Conservation (phyloP, 2,797 vertebrate species). For the Capromys pilorides region DNA sequence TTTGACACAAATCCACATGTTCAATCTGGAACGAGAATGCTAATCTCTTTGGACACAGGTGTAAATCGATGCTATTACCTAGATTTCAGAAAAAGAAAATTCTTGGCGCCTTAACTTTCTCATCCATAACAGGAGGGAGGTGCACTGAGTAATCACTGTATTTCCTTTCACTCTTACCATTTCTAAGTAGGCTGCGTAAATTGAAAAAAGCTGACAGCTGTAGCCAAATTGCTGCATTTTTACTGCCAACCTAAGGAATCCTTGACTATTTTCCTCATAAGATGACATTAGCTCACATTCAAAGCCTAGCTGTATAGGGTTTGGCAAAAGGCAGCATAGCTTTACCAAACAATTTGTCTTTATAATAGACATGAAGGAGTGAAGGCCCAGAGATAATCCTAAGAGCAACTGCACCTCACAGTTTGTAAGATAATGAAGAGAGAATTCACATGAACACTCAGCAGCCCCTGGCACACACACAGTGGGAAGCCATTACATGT, state of each 20-base stretch:
- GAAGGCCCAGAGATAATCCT: neutral
- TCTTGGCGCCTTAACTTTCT: neutral
- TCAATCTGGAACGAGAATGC: neutral
- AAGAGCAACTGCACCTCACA: neutral
- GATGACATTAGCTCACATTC: neutral
- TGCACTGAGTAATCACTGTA: neutral
- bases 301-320: neutral
- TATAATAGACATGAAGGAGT: neutral
- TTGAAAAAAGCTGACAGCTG: neutral
- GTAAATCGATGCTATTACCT: neutral
- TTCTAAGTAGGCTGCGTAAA: neutral
- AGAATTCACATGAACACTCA: neutral
- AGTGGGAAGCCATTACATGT: neutral
- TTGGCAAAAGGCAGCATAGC: neutral
- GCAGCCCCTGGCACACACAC: no score
- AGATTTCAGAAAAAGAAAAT: neutral
- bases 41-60: neutral
- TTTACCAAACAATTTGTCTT: neutral
- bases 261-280: neutral
- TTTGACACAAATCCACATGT: neutral
- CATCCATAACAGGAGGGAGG: neutral
- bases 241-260: neutral
- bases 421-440: neutral
- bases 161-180: constrained; percentile 30
- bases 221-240: neutral